Conservation (phyloP, 2,888 invertebrate species). For the Sisyra nigra region DNA sequence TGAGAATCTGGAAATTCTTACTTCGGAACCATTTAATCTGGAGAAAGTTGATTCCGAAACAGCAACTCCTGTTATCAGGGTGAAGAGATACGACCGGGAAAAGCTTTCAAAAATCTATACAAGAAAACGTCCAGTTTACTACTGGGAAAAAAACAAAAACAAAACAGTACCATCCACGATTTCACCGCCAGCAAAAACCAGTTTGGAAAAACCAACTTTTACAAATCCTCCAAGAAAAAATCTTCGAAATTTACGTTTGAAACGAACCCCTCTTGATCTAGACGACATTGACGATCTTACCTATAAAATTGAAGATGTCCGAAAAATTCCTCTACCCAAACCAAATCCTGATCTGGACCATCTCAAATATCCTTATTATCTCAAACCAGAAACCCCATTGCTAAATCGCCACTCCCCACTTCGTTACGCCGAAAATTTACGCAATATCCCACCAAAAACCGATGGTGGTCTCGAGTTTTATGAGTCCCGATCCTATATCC, state of each 20-base stretch:
- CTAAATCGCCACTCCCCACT: constrained; percentile 41
- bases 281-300: constrained; percentile 17
- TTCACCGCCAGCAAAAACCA: background rate
- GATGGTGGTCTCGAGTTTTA: constrained; percentile 55
- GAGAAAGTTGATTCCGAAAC: background rate
- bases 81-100: constrained; percentile 11
- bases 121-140: constrained; percentile 13
- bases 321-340: constrained; percentile 11
- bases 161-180: background rate
- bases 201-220: background rate
- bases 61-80: background rate
- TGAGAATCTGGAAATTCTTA: too few species aligned
- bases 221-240: background rate
- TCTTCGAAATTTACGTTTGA: constrained; percentile 1
- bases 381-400: constrained; percentile 21
- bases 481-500: constrained; percentile 35
- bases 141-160: constrained; percentile 13
- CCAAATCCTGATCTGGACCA: constrained; percentile 12
- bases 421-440: constrained; percentile 46
- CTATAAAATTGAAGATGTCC: constrained; percentile 12
- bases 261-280: constrained; percentile 16
- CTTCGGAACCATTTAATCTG: too few species aligned
- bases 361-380: constrained; percentile 52
- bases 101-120: constrained; percentile 12
- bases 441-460: constrained; percentile 43